Percentiles rank a stretch among this genome's conserved stretches.
Conservation (phyloP, 1,140 invertebrate genomes). For the Drosophila seguyi region DNA sequence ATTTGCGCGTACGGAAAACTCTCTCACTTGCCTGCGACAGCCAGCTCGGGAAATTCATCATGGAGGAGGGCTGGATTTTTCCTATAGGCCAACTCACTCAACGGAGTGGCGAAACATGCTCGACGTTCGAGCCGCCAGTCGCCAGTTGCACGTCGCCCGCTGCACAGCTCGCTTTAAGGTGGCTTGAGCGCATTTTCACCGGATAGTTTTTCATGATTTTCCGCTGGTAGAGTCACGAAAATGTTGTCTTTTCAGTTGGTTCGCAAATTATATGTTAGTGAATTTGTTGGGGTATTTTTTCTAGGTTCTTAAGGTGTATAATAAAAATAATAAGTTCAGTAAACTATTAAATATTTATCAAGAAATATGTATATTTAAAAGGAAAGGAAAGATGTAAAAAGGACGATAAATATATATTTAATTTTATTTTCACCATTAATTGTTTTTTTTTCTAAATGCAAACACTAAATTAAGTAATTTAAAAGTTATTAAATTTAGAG, state of each 20-base stretch:
- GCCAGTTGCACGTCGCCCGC: slow-evolving; percentile 44
- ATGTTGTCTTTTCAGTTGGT: not conserved
- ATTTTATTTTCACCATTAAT: too few relatives aligned
- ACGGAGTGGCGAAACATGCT: slow-evolving; percentile 21
- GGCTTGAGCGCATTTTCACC: slow-evolving; percentile 1
- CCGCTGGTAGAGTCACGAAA: not conserved
- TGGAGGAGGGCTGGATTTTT: slow-evolving; percentile 80
- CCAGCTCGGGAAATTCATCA: slow-evolving; percentile 77
- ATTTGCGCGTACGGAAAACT: slow-evolving; percentile 65
- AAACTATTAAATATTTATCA: too few relatives aligned
- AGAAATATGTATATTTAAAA: too few relatives aligned
- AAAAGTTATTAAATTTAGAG: too few relatives aligned
- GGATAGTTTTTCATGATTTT: slow-evolving; percentile 5
- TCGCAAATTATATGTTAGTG: too few relatives aligned
- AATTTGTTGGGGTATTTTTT: too few relatives aligned
- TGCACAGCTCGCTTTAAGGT: slow-evolving; percentile 30
- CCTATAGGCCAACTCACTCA: slow-evolving; percentile 74
- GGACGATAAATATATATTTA: too few relatives aligned
- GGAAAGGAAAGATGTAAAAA: too few relatives aligned
- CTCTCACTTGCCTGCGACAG: slow-evolving; percentile 27
- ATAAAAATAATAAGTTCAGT: too few relatives aligned
- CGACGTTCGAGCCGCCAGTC: slow-evolving; percentile 36
- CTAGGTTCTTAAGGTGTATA: too few relatives aligned
- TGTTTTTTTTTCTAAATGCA: too few relatives aligned
- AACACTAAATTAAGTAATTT: too few relatives aligned